Evolutionary conservation across 2,888 invertebrate genomes (phyloP), one percentile per base, ranked within the genome.

Genomic region (Andricus curvator): DNA sequence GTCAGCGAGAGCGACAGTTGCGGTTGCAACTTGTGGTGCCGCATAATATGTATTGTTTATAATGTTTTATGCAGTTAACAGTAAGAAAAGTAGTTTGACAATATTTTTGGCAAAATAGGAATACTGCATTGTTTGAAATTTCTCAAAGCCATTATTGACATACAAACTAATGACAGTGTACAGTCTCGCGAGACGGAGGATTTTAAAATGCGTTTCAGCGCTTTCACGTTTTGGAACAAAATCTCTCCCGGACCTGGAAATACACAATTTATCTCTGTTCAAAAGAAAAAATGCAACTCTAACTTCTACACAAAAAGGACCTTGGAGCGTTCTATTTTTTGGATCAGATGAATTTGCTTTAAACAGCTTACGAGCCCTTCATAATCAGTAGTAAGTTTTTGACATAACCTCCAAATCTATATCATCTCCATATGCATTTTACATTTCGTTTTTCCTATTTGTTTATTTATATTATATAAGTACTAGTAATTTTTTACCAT

Each of bases 281-380:
- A 64, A 64, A 64, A 74, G 37, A 15, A 79, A 78, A 22, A 66
- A 74, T 37, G 66, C 64, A 44, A 78, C 33, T 11, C 9, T 74
- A n/a, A 33, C 29, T 20, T 25, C 37, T 68, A 60, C 48, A 11
- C 65, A 22, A 51, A 79, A 80, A 51, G 56, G 37, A 66, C 70
- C 82, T 22, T 84, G 82, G 84, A 95, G 94, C 85, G 93, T 96
- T n/a, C 90, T 98, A 68, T 98, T 98, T 93, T 97, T 98, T 92
- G 98, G 98, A 11, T 96, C 97, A 20, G 98, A 98, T 91, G 93
- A 94, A 78, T 98, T 98, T 93, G 96, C 98, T 0, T 89, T 97
- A 33, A 95, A 95, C 83, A 97, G 97, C 90, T 93, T 98, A 76
- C 94, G 94, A 91, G 94, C 94, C 84, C 94, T 98, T 13, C 94